Evolutionary conservation across 2,888 invertebrate species (phyloP).

Genomic region (Platycheirus rosarum): DNA sequence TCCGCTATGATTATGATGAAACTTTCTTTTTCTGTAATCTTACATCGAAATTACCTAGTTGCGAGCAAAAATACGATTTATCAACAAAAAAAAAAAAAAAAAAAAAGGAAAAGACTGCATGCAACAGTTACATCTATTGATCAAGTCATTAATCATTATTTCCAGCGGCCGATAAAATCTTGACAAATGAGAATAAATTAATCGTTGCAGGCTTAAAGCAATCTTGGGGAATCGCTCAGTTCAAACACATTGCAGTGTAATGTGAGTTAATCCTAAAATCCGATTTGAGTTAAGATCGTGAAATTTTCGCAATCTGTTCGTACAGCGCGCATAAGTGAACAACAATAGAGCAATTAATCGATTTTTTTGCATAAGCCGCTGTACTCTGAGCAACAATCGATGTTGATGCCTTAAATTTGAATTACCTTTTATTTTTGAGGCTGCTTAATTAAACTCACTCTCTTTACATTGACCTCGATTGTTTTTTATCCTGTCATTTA

Average conservation of each 20-base stretch:
- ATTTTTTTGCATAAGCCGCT: conserved; percentile 34
- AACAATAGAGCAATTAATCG: conserved; percentile 70
- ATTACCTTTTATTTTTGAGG: conserved; percentile 60
- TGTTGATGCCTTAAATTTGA: conserved; percentile 52
- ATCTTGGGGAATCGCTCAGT: conserved; percentile 28
- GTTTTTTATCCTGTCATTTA: conserved; percentile 35
- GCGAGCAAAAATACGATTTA: conserved; percentile 18
- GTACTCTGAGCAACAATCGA: conserved; percentile 4
- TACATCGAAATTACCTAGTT: conserved; percentile 27
- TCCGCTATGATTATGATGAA: conserved; percentile 4
- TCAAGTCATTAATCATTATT: conserved; percentile 63
- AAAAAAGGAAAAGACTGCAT: conserved; percentile 27
- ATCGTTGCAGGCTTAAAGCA: conserved; percentile 54
- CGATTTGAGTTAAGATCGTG: conserved; percentile 42
- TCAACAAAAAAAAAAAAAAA: conserved; percentile 1
- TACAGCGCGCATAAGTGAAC: conserved; percentile 9
- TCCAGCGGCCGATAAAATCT: conserved; percentile 64
- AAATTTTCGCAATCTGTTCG: conserved; percentile 53
- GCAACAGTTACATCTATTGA: conserved; percentile 51
- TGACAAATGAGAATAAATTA: conserved; percentile 70
- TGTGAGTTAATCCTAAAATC: conserved; percentile 44
- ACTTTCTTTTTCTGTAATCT: conserved; percentile 44
- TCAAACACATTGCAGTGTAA: conserved; percentile 45
- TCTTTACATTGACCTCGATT: conserved; percentile 69
- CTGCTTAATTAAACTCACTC: conserved; percentile 59